Evolutionary conservation across 37 sponge, comb jelly and placozoan species (phyloP), one percentile per base, ranked within the genome.

Genomic region (Beroe ovata): DNA sequence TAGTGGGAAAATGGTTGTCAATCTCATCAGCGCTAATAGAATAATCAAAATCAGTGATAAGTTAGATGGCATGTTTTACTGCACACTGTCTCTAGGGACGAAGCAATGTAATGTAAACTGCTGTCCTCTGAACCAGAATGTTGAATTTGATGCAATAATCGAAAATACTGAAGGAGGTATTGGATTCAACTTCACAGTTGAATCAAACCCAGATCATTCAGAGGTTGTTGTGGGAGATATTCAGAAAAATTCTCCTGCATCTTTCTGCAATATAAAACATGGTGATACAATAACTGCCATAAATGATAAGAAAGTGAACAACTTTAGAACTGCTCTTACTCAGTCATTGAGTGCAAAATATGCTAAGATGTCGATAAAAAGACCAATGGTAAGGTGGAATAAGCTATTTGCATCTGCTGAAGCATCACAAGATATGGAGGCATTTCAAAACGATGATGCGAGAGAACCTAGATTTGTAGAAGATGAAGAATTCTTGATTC

Each of bases 251-350:
- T 77, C 84, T 3, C 84, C 41, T 4, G 84, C 84, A 32, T 30
- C 84, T 21, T 42, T 42, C 3, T 32, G 54, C 33, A 39, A 39
- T n/a, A 39, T 77, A 33, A 77, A 36, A 77, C 84, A 77, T 6
- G 84, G 84, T 42, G 84, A 77, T 77, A 35, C 33, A 21, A 42
- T 77, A 19, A 77, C 84, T 42, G 84, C 84, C 4, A 77, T 77
- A 6, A 77, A 77, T 36, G 38, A 77, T 54, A 77, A 77, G 54
- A 77, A 42, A 42, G 47, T 36, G 23, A 21, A 20, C 8, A 42
- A 28, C 84, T 77, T 77, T 25, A 77, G 33, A 77, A n/a, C 84
- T 77, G 84, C 54, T 25, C 47, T 77, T 19, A n/a, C 84, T 77
- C 36, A 30, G 1, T 77, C 84, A 21, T 23, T 77, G 3, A 32